Evolutionary conservation across 2,113 vertebrate species (phyloP), one percentile per base, ranked within the genome.

Genomic region (Periophthalmus modestus): DNA sequence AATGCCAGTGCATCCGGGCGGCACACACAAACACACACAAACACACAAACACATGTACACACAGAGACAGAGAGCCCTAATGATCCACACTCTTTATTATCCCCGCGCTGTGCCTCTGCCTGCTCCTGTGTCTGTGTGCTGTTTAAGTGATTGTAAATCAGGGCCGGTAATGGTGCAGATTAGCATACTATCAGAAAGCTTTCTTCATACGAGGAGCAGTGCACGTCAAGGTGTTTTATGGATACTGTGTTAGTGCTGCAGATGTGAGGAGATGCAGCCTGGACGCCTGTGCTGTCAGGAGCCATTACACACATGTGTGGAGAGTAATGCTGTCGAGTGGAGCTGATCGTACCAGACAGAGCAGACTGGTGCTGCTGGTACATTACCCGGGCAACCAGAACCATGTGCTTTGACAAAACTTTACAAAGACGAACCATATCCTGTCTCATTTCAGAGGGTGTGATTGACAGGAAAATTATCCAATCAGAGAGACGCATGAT

Each of bases 261-360:
- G 86, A 85, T 85, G 89, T 82, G 88, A 85, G 90, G 86, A 81
- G 91, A 87, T 89, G 92, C 79, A 80, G 85, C 85, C 92, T 93
- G 92, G 89, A 92, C 85, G 79, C 87, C 87, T 71, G 91, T 6
- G 81, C 93, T 95, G 96, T 97, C 96, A 97, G 88, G 93, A 95
- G 87, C 92, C 93, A 93, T 98, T 97, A 97, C 92, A 87, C 86
- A 71, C 75, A 85, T 85, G 89, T 89, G 91, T 87, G 94, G 90
- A 95, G 96, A 97, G 95, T 97, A 95, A 97, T 96, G 95, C 94
- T 93, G 7, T 91, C 92, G 90, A 93, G 85, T 94, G 94, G 96
- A 95, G 94, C 7, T 10, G 39, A 43, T 10, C 7, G 39, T 2
- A 10, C 39, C 0, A 10, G 39, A 43, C 10, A 10, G 39, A 43